Evolutionary conservation across 2,797 vertebrate genomes (phyloP).

Genomic region (Chelonia mydas): DNA sequence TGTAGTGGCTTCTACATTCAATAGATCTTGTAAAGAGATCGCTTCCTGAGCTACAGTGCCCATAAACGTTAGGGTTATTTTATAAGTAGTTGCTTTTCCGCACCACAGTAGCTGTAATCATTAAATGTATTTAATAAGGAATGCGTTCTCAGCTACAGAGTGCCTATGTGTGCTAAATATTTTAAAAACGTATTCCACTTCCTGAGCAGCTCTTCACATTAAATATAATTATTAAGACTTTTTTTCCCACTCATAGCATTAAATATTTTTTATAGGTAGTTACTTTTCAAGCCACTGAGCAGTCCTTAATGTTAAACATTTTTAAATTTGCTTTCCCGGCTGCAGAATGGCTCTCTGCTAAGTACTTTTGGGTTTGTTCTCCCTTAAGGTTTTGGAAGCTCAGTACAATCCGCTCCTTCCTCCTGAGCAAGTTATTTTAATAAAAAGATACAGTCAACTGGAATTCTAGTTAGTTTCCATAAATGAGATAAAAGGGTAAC

Average conservation of each 20-base stretch:
- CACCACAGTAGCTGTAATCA: slow-evolving; percentile 62
- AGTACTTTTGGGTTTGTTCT: background rate
- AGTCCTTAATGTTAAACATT: slow-evolving; percentile 57
- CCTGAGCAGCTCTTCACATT: slow-evolving; percentile 72
- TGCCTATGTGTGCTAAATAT: slow-evolving; percentile 75
- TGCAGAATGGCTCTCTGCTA: slow-evolving; percentile 6
- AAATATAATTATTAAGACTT: slow-evolving; percentile 77
- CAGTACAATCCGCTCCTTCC: background rate
- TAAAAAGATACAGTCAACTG: background rate
- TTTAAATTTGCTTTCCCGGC: slow-evolving; percentile 64
- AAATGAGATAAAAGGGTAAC: slow-evolving; percentile 17
- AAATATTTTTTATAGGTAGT: slow-evolving; percentile 63
- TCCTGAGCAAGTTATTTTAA: slow-evolving; percentile 2
- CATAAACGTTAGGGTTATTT: slow-evolving; percentile 68
- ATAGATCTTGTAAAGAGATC: slow-evolving; percentile 32
- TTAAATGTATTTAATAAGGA: slow-evolving; percentile 78
- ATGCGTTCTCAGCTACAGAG: slow-evolving; percentile 56
- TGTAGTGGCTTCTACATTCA: slow-evolving; percentile 45
- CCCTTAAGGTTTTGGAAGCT: background rate
- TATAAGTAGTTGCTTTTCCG: slow-evolving; percentile 51
- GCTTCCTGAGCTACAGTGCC: slow-evolving; percentile 52
- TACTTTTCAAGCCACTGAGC: slow-evolving; percentile 47
- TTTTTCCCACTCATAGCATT: slow-evolving; percentile 54
- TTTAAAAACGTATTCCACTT: slow-evolving; percentile 71
- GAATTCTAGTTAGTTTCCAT: background rate